Evolutionary conservation across 2,113 vertebrate species (phyloP), one percentile per base, ranked within the genome.

Genomic region (Mustela lutreola): DNA sequence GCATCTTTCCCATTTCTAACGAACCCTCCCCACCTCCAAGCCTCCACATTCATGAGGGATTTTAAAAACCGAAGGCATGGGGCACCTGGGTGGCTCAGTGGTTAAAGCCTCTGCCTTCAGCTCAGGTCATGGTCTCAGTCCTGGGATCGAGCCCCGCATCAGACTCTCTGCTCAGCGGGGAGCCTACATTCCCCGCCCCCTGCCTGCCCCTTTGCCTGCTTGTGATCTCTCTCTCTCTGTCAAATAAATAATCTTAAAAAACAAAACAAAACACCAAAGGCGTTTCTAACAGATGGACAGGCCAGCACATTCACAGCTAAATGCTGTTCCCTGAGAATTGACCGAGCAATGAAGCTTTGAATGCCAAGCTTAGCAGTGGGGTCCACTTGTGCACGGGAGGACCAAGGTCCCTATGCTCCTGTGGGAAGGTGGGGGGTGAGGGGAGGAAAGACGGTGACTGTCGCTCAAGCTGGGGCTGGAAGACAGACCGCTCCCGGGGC

Each of bases 291-390:
- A 50, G 58, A 31, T 2, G 14, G 56, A 21, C 60, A n/a, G 58
- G 18, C 28, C 65, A 26, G 53, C 67, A 21, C 56, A 5, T 24
- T 86, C 10, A 26, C 45, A 42, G 0, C 39, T 33, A 58, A n/a
- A n/a, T 31, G 21, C 15, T 45, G 36, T 45, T 63, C 31, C 62
- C 70, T 2, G 12, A 62, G 60, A 14, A 6, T 42, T n/a, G 70
- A 58, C 15, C 33, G 48, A 56, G 12, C 33, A n/a, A 0, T 1
- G 1, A 24, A 22, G 12, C 7, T 67, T 4, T 53, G 75, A 39
- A 36, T 11, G 81, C 19, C 0, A 0, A 14, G 33, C 91, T 53
- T 62, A 11, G 60, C 50, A 42, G n/a, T 58, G 75, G 84, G 24
- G 2, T 22, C 75, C 70, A 9, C 84, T 73, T 65, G 76, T 63